Base-by-base conservation (phyloP, 2,797 vertebrate genomes). In the Alfaro cultratus region DNA sequence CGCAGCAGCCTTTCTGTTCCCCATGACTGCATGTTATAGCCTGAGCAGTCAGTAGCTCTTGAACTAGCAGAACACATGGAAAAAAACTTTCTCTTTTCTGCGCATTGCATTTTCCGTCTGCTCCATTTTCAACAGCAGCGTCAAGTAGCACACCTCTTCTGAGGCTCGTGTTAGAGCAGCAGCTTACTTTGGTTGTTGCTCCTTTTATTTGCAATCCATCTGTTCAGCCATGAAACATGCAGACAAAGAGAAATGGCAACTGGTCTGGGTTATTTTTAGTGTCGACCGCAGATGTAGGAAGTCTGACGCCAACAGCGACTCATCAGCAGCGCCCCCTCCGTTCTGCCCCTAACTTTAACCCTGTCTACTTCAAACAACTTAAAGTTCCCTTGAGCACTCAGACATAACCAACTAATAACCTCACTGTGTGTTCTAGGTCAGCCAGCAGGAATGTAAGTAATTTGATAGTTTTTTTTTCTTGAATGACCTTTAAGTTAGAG, bases 61-160 rank as follows among this genome's bases (percentile, higher is more conserved):
- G 34, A 78, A n/a, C 77, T 45, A 62, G 8, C 7, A 57, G 5
- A 34, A 43, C 46, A 21, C 12, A 64, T 74, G 75, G 0, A 0
- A 5, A 26, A 64, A 34, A 45, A 41, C 43, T 74, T 76, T 13
- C 73, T 47, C n/a, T 41, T 9, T 11, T 46, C 31, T 26, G 11
- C 29, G 39, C 47, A 26, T 74, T 36, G 4, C 49, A 29, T 75
- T 75, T 43, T 75, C 74, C 74, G 31, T 45, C 31, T 10, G 5
- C 74, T 75, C 55, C 39, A 23, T 62, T 62, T 64, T 34, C 57
- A 64, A 53, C n/a, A 39, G 31, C 36, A 15, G 9, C 75, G 51
- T 70, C 62, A 75, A 75, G 73, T 46, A 80, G 73, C 60, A 46
- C 26, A 18, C 45, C 47, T 41, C 43, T 64, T 49, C 62, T 13